These are phyloP conservation scores for Coenonympha arcania DNA, from an alignment of 2,888 invertebrate genomes.

Conservation along the genomic window DNA sequence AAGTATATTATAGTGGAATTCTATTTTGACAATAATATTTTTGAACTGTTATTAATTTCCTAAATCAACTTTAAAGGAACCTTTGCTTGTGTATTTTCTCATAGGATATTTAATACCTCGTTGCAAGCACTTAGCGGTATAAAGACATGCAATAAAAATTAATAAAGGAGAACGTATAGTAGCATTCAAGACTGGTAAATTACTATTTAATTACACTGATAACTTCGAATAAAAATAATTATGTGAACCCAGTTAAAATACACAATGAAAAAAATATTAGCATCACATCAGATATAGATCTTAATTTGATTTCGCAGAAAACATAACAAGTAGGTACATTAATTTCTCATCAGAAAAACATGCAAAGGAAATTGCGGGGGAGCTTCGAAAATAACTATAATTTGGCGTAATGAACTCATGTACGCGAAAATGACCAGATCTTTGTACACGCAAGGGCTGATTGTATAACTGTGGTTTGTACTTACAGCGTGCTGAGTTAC, in stretches of 20 bases:
- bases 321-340: constrained; percentile 32
- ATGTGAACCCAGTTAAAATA: constrained; percentile 22
- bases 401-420: constrained; percentile 53
- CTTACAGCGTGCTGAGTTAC: not conserved
- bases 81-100: not conserved
- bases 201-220: not conserved
- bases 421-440: constrained; percentile 37
- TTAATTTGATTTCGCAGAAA: constrained; percentile 30
- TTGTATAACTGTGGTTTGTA: constrained; percentile 10
- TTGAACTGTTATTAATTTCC: too few species aligned
- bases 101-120: not conserved
- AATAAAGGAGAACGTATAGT: not conserved
- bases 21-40: too few species aligned
- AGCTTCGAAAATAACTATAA: constrained; percentile 44
- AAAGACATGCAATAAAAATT: not conserved
- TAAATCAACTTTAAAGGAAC: too few species aligned
- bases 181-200: not conserved
- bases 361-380: constrained; percentile 50
- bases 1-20: too few species aligned
- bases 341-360: constrained; percentile 48
- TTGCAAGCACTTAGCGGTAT: not conserved
- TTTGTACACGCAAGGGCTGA: constrained; percentile 43
- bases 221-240: constrained; percentile 14
- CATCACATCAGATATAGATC: constrained; percentile 25
- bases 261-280: constrained; percentile 20